Evolutionary conservation across 2,113 vertebrate genomes (phyloP).

Genomic region (Eptesicus fuscus): DNA sequence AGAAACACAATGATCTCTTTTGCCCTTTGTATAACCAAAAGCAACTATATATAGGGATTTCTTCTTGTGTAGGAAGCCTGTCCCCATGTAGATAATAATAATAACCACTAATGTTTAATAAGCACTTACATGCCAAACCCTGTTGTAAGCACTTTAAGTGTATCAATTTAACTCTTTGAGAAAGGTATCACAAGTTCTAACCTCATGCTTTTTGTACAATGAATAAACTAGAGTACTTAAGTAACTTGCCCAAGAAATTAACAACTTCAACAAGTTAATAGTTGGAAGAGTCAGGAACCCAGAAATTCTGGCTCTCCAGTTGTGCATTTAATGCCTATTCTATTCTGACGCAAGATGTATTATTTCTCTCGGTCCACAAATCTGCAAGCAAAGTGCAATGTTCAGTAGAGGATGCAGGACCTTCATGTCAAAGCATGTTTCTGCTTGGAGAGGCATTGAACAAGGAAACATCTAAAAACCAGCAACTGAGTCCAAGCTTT

Average conservation of each 20-base stretch:
- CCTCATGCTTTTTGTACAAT: background rate
- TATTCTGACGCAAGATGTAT: background rate
- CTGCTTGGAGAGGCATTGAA: background rate
- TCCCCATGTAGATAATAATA: background rate
- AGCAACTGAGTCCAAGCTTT: background rate
- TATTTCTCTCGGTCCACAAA: background rate
- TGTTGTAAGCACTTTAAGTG: background rate
- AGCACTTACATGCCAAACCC: background rate
- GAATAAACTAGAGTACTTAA: background rate
- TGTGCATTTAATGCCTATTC: background rate
- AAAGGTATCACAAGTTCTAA: background rate
- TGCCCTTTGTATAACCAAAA: background rate
- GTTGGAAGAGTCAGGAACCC: background rate
- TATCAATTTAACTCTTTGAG: background rate
- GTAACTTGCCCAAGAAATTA: background rate
- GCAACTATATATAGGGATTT: background rate
- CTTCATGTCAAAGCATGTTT: background rate
- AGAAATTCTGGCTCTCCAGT: background rate
- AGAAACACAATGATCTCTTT: background rate
- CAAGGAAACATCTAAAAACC: background rate
- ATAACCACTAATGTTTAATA: background rate
- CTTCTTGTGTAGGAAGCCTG: background rate
- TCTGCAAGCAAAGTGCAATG: background rate
- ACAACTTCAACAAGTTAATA: background rate
- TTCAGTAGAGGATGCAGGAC: background rate